Evolutionary conservation across 2,888 invertebrate species (phyloP).

Genomic region (Sarcophaga variegata): DNA sequence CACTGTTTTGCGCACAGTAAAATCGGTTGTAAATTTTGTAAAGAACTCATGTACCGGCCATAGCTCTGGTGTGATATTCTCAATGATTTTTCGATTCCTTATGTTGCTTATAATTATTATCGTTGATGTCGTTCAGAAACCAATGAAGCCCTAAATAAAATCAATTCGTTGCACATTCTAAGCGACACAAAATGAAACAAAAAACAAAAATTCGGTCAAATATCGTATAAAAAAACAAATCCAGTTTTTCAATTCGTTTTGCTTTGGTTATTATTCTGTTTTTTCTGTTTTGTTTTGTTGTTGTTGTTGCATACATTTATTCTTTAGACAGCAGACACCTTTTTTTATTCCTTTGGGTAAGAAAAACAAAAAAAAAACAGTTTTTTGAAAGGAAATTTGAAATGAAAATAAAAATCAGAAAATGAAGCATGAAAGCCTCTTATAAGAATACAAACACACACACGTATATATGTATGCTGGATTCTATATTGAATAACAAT

Average conservation of each 20-base stretch:
- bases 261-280: slow-evolving; percentile 36
- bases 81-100: slow-evolving; percentile 14
- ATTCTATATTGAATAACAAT: neutral
- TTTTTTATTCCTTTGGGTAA: neutral
- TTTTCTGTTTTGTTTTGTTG: neutral
- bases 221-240: slow-evolving; percentile 24
- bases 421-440: slow-evolving; percentile 62
- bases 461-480: neutral
- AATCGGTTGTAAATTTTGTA: too few species aligned
- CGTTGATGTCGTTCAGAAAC: neutral
- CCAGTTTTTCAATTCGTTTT: slow-evolving; percentile 64
- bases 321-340: slow-evolving; percentile 24
- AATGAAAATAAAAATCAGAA: slow-evolving; percentile 6
- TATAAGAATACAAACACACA: slow-evolving; percentile 41
- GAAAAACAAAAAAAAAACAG: too few species aligned
- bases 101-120: neutral
- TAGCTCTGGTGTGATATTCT: neutral
- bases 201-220: slow-evolving; percentile 51
- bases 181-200: slow-evolving; percentile 19
- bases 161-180: slow-evolving; percentile 62
- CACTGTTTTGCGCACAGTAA: too few species aligned
- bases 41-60: too few species aligned
- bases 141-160: slow-evolving; percentile 56
- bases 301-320: slow-evolving; percentile 29
- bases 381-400: neutral